phyloP scores from a whole-genome alignment of 2,888 invertebrate genomes.

The Eretmocerus hayati region DNA sequence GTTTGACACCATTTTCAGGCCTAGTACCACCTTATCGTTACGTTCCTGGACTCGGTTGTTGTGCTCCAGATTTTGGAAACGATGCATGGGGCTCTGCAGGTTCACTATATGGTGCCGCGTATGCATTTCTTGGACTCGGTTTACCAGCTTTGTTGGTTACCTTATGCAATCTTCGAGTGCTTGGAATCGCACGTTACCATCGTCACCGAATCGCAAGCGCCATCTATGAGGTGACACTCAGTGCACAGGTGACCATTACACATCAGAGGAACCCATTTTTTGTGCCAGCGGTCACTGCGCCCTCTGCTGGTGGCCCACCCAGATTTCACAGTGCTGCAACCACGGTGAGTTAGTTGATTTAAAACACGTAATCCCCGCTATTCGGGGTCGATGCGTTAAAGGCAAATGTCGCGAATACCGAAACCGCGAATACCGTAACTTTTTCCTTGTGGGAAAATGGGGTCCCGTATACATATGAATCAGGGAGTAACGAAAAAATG shows the following conservation, averaged over 20 bases:
- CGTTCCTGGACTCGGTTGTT: constrained; percentile 55
- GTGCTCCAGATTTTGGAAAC: constrained; percentile 58
- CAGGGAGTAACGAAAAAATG: too few species aligned
- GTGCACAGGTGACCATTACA: constrained; percentile 77
- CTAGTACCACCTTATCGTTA: constrained; percentile 52
- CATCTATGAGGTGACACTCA: constrained; percentile 76
- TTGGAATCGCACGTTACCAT: constrained; percentile 59
- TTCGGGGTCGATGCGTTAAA: too few species aligned
- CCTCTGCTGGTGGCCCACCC: constrained; percentile 46
- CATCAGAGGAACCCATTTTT: constrained; percentile 75
- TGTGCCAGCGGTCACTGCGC: constrained; percentile 60
- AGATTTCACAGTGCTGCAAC: constrained; percentile 41
- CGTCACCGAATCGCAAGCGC: constrained; percentile 78
- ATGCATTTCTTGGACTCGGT: constrained; percentile 59
- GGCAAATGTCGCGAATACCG: too few species aligned
- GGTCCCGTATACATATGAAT: too few species aligned
- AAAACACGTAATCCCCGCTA: too few species aligned
- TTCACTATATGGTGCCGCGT: constrained; percentile 61
- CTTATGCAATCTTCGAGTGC: constrained; percentile 64
- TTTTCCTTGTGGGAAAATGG: too few species aligned
- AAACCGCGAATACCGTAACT: too few species aligned
- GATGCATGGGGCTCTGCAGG: constrained; percentile 50
- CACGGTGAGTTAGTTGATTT: constrained; percentile 35
- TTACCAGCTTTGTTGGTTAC: constrained; percentile 64
- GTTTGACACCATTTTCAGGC: constrained; percentile 58